Percentiles rank a stretch among this genome's conserved stretches.
Conservation (phyloP, 2,797 vertebrate species). For the Chrysocyon brachyurus region DNA sequence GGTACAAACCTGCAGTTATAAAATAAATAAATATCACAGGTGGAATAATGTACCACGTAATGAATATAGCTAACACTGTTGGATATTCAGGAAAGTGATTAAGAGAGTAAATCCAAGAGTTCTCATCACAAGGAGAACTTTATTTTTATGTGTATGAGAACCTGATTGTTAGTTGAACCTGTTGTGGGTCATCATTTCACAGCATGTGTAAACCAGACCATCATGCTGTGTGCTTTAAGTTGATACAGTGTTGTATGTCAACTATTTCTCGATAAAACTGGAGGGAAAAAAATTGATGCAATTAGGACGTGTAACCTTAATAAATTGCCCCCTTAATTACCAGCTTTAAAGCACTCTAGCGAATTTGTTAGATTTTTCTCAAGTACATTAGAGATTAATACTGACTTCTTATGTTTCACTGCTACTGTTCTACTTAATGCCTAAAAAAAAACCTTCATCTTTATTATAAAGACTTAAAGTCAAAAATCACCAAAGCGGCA, state of each 20-base stretch:
- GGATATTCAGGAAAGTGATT: neutral
- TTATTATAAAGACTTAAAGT: neutral
- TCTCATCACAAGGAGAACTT: neutral
- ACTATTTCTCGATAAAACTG: neutral
- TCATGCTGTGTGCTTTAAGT: neutral
- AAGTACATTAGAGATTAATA: neutral
- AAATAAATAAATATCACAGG: neutral
- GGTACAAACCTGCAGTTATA: neutral
- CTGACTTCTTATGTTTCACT: neutral
- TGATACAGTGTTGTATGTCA: neutral
- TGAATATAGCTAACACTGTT: neutral
- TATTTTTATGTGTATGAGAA: neutral
- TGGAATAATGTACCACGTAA: neutral
- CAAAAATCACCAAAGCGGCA: neutral
- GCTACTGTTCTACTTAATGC: neutral
- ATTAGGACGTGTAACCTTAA: neutral
- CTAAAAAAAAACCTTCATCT: neutral
- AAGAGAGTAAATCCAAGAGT: neutral
- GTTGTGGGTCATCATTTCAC: neutral
- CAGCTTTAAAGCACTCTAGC: neutral
- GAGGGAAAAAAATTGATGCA: neutral
- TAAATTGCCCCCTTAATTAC: neutral
- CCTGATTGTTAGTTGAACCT: neutral
- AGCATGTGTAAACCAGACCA: neutral
- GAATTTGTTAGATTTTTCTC: constrained; percentile 18